These are phyloP conservation scores for Gymnogyps californianus DNA, from an alignment of 2,113 vertebrate genomes.

Conservation along the genomic window DNA sequence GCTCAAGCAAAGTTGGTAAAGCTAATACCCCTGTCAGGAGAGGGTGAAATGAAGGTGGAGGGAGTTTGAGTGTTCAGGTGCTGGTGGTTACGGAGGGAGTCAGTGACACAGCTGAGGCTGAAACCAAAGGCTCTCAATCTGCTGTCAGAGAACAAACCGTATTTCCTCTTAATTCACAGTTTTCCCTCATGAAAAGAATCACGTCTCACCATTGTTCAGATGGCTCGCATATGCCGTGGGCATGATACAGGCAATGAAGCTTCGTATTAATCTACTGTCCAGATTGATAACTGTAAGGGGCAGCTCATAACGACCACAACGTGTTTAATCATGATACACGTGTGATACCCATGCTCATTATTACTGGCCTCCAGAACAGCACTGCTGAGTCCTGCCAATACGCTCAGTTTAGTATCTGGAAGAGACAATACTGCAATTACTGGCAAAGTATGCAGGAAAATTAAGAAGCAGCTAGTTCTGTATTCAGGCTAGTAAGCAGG, in stretches of 20 bases:
- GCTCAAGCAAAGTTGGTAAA: not conserved
- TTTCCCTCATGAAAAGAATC: not conserved
- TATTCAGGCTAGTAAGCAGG: not conserved
- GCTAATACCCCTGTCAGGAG: not conserved
- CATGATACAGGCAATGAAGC: constrained; percentile 54
- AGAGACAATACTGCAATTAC: constrained; percentile 57
- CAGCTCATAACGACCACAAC: constrained; percentile 50
- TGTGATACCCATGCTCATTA: constrained; percentile 58
- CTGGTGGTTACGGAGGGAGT: not conserved
- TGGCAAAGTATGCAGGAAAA: constrained; percentile 41
- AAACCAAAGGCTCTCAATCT: not conserved
- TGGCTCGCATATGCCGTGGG: constrained; percentile 10
- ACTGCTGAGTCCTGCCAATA: constrained; percentile 51
- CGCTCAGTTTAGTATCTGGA: not conserved
- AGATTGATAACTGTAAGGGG: constrained; percentile 40
- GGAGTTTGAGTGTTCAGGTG: not conserved
- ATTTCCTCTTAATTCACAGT: not conserved
- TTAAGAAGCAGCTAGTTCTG: not conserved
- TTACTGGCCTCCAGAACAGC: constrained; percentile 33
- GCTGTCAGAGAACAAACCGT: not conserved
- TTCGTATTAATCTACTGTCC: constrained; percentile 42
- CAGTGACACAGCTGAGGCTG: not conserved
- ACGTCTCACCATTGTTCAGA: not conserved
- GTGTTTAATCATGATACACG: constrained; percentile 49
- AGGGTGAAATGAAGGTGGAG: not conserved